Percentiles rank a stretch among this genome's conserved stretches.
Conservation (phyloP, 2,888 invertebrate genomes). For the Plagiodera versicolora region DNA sequence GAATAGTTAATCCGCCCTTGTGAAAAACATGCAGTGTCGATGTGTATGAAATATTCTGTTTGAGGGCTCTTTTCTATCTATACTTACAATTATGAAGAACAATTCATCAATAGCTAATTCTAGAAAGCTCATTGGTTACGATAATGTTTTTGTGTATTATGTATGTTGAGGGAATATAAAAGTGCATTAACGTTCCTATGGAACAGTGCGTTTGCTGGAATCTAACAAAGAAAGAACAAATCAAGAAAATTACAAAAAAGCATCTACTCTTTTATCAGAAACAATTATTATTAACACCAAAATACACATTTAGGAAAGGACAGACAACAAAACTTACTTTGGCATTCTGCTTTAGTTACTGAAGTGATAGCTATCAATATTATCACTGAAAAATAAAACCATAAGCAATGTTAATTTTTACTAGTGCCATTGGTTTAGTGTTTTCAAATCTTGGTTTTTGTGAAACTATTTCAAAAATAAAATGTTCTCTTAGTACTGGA, state of each 20-base stretch:
- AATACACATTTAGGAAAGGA: constrained; percentile 24
- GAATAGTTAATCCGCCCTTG: too few species aligned
- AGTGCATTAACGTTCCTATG: constrained; percentile 9
- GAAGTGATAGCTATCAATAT: constrained; percentile 54
- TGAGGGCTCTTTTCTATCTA: too few species aligned
- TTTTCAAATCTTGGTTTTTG: constrained; percentile 1
- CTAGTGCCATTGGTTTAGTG: constrained; percentile 18
- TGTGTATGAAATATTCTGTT: too few species aligned
- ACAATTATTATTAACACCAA: constrained; percentile 33
- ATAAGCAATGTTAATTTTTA: constrained; percentile 38
- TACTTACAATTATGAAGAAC: too few species aligned
- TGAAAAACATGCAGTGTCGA: too few species aligned
- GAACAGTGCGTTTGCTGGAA: constrained; percentile 23
- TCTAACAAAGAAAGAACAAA: constrained; percentile 24
- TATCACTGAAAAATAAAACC: constrained; percentile 52
- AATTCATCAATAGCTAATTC: too few species aligned
- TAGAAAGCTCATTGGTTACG: too few species aligned
- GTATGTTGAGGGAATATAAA: background rate
- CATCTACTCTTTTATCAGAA: constrained; percentile 29
- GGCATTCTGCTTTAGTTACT: constrained; percentile 60
- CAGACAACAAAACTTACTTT: constrained; percentile 58
- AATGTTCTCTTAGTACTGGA: background rate
- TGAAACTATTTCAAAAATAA: background rate
- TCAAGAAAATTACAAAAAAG: constrained; percentile 23
- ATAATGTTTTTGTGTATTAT: too few species aligned